Percentiles rank a stretch among this genome's conserved stretches.
phyloP scores from a whole-genome alignment of 2,113 vertebrate genomes.

The mouse (Mus musculus) region GRCm39 chr3:151007501-151008000 shows the following conservation, averaged over 20 bases:
- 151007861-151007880: too few species aligned
- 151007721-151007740: background rate
- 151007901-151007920: background rate
- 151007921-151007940: background rate
- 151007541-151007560: background rate
- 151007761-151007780: too few species aligned
- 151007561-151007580: background rate
- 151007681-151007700: background rate
- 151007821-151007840: background rate
- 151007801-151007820: background rate
- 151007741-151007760: too few species aligned
- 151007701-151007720: background rate
- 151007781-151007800: fast-evolving
- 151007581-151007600: background rate
- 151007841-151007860: too few species aligned
- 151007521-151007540: slow-evolving; percentile 27
- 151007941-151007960: background rate
- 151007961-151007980: background rate
- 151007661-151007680: background rate
- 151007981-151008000: background rate
- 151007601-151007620: background rate
- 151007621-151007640: background rate
- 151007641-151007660: slow-evolving; percentile 9
- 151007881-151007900: background rate
- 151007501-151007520: background rate